A percentile compares a stretch with the other conserved stretches of the same genome.
These are phyloP conservation scores for Neocrepidodera transversa DNA, from an alignment of 2,888 invertebrate genomes.

Conservation along the genomic window DNA sequence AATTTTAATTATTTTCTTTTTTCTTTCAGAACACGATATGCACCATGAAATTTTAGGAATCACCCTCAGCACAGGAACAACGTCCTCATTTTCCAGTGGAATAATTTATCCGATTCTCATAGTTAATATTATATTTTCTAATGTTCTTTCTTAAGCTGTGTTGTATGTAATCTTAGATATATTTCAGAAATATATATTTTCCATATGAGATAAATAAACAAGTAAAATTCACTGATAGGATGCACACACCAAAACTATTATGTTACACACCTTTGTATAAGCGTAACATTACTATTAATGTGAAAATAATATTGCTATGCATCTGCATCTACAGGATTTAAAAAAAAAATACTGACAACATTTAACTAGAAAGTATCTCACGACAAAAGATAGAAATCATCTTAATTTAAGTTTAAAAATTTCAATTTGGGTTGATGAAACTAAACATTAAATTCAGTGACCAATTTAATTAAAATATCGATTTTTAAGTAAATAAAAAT, in stretches of 20 bases:
- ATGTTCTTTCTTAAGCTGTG: conserved; percentile 42
- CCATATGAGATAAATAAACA: conserved; percentile 30
- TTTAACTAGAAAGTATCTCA: no score
- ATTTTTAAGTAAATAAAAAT: no score
- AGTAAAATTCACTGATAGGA: conserved; percentile 55
- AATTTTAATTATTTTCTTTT: no score
- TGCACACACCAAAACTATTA: conserved; percentile 51
- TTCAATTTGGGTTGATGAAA: no score
- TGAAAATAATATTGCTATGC: conserved; percentile 41
- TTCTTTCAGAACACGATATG: conserved; percentile 33
- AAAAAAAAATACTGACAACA: no score
- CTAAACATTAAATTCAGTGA: no score
- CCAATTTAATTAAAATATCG: no score
- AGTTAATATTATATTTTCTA: conserved; percentile 19
- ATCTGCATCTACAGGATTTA: conserved; percentile 42
- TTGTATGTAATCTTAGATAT: conserved; percentile 40
- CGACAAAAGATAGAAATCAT: no score
- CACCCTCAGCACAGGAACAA: conserved; percentile 18
- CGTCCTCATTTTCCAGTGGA: background rate
- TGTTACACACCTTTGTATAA: conserved; percentile 29
- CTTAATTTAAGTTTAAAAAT: no score
- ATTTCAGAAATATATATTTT: conserved; percentile 38
- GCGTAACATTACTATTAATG: conserved; percentile 39
- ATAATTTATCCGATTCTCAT: conserved; percentile 3
- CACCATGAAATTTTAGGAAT: conserved; percentile 32